phyloP scores from a whole-genome alignment of 2,113 vertebrate species.

The Sylvia atricapilla region DNA sequence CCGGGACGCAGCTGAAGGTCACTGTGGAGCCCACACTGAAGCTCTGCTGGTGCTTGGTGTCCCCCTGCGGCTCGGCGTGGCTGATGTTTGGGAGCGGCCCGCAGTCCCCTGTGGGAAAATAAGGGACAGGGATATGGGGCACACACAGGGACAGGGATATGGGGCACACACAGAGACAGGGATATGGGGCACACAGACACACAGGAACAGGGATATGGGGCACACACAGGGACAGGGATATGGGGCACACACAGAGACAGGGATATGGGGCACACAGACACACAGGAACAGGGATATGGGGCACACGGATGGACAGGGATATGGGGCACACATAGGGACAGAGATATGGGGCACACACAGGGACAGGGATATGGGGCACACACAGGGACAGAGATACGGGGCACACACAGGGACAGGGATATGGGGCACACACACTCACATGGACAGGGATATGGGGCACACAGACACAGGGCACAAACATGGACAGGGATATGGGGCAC shows the following conservation, averaged over 20 bases:
- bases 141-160: background rate
- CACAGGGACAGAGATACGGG: no score
- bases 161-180: no score
- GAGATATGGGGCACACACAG: no score
- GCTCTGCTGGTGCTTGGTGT: rapidly evolving
- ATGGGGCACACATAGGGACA: no score
- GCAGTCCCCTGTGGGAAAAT: background rate
- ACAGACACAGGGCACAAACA: no score
- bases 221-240: no score
- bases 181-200: background rate
- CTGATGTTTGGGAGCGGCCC: background rate
- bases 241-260: background rate
- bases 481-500: no score
- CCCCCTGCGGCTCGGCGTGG: background rate
- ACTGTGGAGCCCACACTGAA: background rate
- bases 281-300: background rate
- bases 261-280: background rate
- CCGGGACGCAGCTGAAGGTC: rapidly evolving
- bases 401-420: no score
- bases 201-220: background rate
- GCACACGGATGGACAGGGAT: no score
- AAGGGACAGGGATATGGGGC: background rate
- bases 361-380: no score
- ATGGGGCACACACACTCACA: no score
- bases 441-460: no score